A percentile compares a stretch with the other conserved stretches of the same genome.
These are phyloP conservation scores for Taurulus bubalis DNA, from an alignment of 2,113 vertebrate genomes.

Conservation along the genomic window DNA sequence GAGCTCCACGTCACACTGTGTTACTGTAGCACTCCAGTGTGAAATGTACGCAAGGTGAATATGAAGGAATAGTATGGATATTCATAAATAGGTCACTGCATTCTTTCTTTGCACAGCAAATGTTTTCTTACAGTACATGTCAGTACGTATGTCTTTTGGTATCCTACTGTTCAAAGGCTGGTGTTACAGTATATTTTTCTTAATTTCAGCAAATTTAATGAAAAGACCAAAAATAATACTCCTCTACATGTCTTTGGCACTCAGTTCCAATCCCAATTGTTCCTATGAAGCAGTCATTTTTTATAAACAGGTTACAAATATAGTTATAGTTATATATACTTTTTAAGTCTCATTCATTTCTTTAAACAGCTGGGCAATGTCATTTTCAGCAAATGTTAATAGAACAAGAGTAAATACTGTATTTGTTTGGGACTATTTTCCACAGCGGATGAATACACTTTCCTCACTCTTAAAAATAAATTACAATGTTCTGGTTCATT, in stretches of 20 bases:
- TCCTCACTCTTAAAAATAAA: background rate
- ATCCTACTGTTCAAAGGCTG: background rate
- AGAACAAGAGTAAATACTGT: background rate
- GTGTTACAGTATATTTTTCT: background rate
- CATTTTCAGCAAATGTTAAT: background rate
- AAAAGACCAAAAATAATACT: background rate
- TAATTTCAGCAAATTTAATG: background rate
- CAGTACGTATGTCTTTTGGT: background rate
- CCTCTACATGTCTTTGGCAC: background rate
- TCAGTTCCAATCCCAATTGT: background rate
- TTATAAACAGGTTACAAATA: background rate
- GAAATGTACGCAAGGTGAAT: conserved; percentile 27
- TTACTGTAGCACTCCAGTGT: conserved; percentile 17
- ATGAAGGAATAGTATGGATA: conserved; percentile 16
- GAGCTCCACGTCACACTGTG: conserved; percentile 10
- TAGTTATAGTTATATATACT: background rate
- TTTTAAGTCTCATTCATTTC: background rate
- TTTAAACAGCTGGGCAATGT: background rate
- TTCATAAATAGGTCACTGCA: conserved; percentile 56
- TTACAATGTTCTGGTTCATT: background rate
- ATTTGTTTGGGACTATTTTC: background rate
- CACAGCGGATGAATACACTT: background rate
- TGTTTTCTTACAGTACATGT: background rate
- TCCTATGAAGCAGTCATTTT: background rate
- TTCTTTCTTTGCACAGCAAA: conserved; percentile 28